A percentile compares a stretch with the other conserved stretches of the same genome.
Conservation (phyloP, 1,140 invertebrate species). For the Microplitis demolitor region DNA sequence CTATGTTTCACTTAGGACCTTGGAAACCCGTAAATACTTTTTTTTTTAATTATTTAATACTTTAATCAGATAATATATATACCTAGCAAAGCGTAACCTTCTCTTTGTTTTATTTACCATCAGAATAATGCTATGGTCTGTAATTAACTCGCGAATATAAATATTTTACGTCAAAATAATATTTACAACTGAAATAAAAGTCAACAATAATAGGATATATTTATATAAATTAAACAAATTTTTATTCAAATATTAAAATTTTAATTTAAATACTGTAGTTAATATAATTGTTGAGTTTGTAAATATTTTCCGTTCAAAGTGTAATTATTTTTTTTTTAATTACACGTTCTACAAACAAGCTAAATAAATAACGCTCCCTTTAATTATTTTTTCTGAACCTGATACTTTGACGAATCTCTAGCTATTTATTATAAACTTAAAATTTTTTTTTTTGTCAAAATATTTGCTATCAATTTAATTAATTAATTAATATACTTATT, state of each 20-base stretch:
- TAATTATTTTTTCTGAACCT: no score
- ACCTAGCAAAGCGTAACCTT: not conserved
- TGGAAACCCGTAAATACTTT: conserved; percentile 79
- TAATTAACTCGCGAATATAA: not conserved
- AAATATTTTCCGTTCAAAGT: not conserved
- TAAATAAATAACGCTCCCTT: no score
- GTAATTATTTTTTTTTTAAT: not conserved
- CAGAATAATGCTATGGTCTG: not conserved
- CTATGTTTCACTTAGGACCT: conserved; percentile 80
- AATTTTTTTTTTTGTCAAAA: not conserved
- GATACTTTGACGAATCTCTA: not conserved
- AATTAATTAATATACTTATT: conserved; percentile 31
- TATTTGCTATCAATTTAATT: not conserved
- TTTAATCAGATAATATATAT: not conserved
- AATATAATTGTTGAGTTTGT: not conserved
- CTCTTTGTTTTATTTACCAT: not conserved
- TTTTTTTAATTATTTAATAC: not conserved
- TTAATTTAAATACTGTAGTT: no score
- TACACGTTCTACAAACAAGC: no score
- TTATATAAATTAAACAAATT: no score
- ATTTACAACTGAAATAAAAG: no score
- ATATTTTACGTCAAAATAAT: no score
- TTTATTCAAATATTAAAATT: no score
- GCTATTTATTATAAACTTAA: not conserved
- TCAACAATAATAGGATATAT: no score